Conservation (phyloP, 2,888 invertebrate species). For the Branchellion lobata region DNA sequence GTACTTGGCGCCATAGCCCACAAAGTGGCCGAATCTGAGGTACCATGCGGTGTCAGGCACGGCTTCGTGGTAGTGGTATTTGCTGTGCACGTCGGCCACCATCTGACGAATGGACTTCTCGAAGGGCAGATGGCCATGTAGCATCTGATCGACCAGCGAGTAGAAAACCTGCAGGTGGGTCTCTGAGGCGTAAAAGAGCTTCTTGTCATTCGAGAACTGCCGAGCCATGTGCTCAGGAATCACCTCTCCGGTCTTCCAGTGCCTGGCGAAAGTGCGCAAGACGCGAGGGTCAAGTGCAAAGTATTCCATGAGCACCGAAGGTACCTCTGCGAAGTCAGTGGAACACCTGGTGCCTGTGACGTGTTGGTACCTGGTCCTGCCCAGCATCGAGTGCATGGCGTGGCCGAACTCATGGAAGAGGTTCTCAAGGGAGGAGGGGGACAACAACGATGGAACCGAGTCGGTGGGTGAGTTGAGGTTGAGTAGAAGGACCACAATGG, state of each 20-base stretch:
- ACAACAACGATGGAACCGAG: conserved; percentile 71
- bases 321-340: conserved; percentile 97
- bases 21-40: conserved; percentile 88
- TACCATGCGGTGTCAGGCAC: conserved; percentile 92
- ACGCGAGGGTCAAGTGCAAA: conserved; percentile 85
- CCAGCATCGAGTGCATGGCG: conserved; percentile 97
- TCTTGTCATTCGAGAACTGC: conserved; percentile 79
- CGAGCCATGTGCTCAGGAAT: conserved; percentile 79
- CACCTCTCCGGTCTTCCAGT: conserved; percentile 82
- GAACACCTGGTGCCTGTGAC: conserved; percentile 91
- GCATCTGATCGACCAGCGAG: conserved; percentile 84
- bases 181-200: conserved; percentile 78
- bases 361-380: conserved; percentile 90
- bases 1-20: conserved; percentile 97
- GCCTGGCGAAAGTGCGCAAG: conserved; percentile 80
- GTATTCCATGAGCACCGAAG: conserved; percentile 97
- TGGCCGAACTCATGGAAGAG: conserved; percentile 98
- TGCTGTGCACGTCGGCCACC: conserved; percentile 74
- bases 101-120: conserved; percentile 71
- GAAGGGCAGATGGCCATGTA: conserved; percentile 71
- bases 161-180: conserved; percentile 71
- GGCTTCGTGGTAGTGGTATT: conserved; percentile 83
- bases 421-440: conserved; percentile 85
- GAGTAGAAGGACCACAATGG: conserved; percentile 88
- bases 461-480: conserved; percentile 77